Conservation (phyloP, 2,888 invertebrate genomes). For the Stenodera caucasica region DNA sequence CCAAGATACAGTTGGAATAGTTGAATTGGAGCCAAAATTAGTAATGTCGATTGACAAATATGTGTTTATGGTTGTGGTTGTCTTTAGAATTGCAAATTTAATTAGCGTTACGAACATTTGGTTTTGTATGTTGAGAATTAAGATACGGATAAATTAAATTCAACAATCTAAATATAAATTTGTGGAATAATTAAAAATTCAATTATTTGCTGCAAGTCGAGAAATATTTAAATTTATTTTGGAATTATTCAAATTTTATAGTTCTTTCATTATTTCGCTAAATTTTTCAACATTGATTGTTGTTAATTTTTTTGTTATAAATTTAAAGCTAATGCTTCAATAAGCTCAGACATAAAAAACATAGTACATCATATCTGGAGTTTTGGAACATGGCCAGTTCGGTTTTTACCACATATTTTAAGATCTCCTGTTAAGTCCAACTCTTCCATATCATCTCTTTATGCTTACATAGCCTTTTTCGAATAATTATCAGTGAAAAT, state of each 20-base stretch:
- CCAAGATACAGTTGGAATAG: constrained; percentile 22
- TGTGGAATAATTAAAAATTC: neutral
- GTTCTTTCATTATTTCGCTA: too few relatives aligned
- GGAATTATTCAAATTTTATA: neutral
- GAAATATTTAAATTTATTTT: neutral
- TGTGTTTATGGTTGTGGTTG: constrained; percentile 19
- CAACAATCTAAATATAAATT: constrained; percentile 2
- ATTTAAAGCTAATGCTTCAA: too few relatives aligned
- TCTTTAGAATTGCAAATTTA: constrained; percentile 29
- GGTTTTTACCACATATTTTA: neutral
- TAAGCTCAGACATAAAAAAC: neutral
- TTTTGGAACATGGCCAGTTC: neutral
- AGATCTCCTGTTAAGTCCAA: too few relatives aligned
- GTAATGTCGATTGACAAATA: constrained; percentile 29
- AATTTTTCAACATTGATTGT: too few relatives aligned
- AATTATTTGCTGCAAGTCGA: neutral
- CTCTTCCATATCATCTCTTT: too few relatives aligned
- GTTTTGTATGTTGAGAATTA: constrained; percentile 17
- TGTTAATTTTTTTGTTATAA: too few relatives aligned
- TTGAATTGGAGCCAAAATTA: constrained; percentile 28
- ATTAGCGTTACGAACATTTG: constrained; percentile 21
- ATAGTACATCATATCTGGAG: neutral
- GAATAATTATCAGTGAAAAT: too few relatives aligned
- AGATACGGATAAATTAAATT: constrained; percentile 16
- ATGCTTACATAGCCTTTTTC: too few relatives aligned